phyloP scores from a whole-genome alignment of 2,888 invertebrate species.

The Volucella bombylans region DNA sequence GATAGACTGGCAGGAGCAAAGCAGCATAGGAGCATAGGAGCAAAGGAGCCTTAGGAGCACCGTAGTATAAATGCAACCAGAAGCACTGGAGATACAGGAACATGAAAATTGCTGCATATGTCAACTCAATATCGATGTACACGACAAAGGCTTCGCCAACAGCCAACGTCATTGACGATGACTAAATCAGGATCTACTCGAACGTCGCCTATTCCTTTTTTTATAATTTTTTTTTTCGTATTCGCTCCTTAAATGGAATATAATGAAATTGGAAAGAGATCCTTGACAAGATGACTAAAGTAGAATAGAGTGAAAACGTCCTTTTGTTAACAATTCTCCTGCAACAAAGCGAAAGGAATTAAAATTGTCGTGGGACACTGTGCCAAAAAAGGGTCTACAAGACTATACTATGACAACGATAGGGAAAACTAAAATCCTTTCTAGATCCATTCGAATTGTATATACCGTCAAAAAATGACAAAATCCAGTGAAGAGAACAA shows the following conservation, averaged over 20 bases:
- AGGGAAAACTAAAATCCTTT: constrained; percentile 3
- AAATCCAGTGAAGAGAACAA: constrained; percentile 21
- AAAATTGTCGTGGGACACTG: background rate
- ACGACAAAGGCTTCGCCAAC: background rate
- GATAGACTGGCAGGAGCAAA: constrained; percentile 6
- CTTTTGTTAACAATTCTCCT: constrained; percentile 29
- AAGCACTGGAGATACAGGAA: background rate
- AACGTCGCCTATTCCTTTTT: too few relatives aligned
- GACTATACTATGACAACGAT: background rate
- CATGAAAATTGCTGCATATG: constrained; percentile 39
- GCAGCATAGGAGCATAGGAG: too few relatives aligned
- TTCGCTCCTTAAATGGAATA: background rate
- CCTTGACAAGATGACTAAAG: constrained; percentile 4
- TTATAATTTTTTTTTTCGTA: too few relatives aligned
- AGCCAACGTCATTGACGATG: background rate
- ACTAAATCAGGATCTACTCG: background rate
- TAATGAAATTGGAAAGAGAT: constrained; percentile 2
- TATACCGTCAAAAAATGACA: constrained; percentile 11
- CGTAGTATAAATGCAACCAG: too few relatives aligned
- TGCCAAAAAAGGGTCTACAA: background rate
- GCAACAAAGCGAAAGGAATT: constrained; percentile 11
- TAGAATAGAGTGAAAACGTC: constrained; percentile 5
- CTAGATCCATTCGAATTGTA: constrained; percentile 4
- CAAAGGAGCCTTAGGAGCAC: too few relatives aligned
- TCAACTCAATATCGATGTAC: constrained; percentile 49